Evolutionary conservation across 2,113 vertebrate genomes (phyloP), one percentile per base, ranked within the genome.

Genomic region (Syngnathus floridae): DNA sequence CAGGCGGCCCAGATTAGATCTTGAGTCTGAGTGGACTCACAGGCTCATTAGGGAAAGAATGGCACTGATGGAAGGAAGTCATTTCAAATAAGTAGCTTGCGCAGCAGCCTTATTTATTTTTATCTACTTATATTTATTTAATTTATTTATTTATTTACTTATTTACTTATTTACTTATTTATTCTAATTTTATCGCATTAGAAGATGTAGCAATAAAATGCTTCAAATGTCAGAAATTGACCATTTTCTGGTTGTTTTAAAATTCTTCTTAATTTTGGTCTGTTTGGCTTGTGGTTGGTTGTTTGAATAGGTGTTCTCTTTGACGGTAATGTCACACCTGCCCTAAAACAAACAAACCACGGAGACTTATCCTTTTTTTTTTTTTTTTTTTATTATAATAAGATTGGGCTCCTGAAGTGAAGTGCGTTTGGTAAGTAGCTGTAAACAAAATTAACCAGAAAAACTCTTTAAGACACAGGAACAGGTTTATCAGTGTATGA

Each of bases 21-120:
- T 76, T 41, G 51, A 62, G 69, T 54, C 16, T 26, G 71, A 83
- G 77, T 80, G 73, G 65, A 76, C 60, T 74, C 45, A 1, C 66
- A 72, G 70, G 63, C 81, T 81, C 73, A 69, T 84, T 83, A 82
- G n/a, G 36, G n/a, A 65, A 80, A 76, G 64, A 45, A 64, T 75
- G 68, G 43, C 56, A 54, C 56, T 82, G 70, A 85, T 85, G 63
- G 81, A 82, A 80, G 49, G 71, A 73, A 52, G 31, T 66, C 67
- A 78, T 59, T 65, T 65, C n/a, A 67, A 73, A 75, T 65, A 64
- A 68, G 31, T 22, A 11, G 49, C 31, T 12, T 57, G 58, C 46
- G 19, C 64, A 22, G 57, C 41, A 35, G 26, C 13, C 22, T 55
- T 26, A 22, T 12, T 41, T 2, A 41, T 41, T 41, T 11, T 41